Conservation (phyloP, 2,113 vertebrate genomes). For the Neodontobutis hainanensis region DNA sequence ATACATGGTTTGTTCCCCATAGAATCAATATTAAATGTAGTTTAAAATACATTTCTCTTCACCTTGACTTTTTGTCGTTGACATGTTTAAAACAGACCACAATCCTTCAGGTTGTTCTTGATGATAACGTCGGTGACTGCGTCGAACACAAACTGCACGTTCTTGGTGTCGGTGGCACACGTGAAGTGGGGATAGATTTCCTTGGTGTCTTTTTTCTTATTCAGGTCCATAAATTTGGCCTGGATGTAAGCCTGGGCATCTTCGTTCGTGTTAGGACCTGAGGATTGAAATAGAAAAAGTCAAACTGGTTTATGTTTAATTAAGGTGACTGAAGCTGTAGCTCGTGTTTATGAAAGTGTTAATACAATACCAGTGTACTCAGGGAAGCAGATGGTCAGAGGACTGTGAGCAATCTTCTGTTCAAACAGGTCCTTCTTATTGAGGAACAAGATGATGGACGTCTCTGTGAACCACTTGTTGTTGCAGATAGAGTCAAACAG, state of each 20-base stretch:
- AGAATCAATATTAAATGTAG: no score
- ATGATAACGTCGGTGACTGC: slow-evolving; percentile 99
- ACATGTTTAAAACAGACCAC: slow-evolving; percentile 87
- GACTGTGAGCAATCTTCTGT: slow-evolving; percentile 94
- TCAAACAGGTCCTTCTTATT: slow-evolving; percentile 99
- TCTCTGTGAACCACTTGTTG: slow-evolving; percentile 99
- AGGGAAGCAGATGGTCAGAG: slow-evolving; percentile 96
- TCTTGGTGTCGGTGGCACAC: slow-evolving; percentile 98
- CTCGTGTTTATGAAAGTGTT: not conserved
- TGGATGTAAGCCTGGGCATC: slow-evolving; percentile 96
- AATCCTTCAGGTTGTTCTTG: slow-evolving; percentile 99
- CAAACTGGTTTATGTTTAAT: not conserved
- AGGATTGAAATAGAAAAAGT: not conserved
- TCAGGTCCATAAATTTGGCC: slow-evolving; percentile 98
- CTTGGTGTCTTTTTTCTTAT: slow-evolving; percentile 99
- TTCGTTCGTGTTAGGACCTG: slow-evolving; percentile 90
- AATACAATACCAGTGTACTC: slow-evolving; percentile 89
- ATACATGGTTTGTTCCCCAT: not conserved
- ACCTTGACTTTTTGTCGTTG: slow-evolving; percentile 52
- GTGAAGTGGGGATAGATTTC: slow-evolving; percentile 99
- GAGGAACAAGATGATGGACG: slow-evolving; percentile 99
- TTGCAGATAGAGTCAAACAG: slow-evolving; percentile 99
- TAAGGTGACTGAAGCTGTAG: not conserved
- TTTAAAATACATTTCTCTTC: not conserved
- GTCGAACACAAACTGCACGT: slow-evolving; percentile 98